Evolutionary conservation across 2,113 vertebrate genomes (phyloP), one percentile per base, ranked within the genome.

Genomic region (Aspidoscelis tigris): DNA sequence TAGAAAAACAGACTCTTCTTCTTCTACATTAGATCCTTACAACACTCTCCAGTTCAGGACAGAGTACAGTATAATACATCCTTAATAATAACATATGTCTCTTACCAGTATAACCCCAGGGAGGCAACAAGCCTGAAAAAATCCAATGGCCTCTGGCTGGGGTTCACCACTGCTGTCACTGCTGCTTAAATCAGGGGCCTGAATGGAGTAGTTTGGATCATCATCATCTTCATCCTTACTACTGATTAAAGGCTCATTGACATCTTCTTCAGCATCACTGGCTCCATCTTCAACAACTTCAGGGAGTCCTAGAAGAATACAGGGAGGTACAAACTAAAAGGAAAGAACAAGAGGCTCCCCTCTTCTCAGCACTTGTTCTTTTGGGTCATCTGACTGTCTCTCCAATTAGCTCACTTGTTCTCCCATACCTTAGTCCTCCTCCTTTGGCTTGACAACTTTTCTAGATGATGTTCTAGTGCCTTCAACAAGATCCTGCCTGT

Each of bases 71-170:
- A 50, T 12, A 47, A 50, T 12, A 2, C 14, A 1, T 76, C 55
- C 50, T 26, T 47, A 33, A 78, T 47, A 33, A 78, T 18, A 43
- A 66, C 7, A 7, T 8, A 1, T 21, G 24, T n/a, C 66, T 20
- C 98, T 97, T 89, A 99, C 98, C 87, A 96, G 96, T 7, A 99
- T 87, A 39, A 99, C 98, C 39, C 98, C 98, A 0, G 98, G 98
- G 68, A 99, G 96, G 81, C 97, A 97, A 92, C 98, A 98, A 8
- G 98, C 98, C 95, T 98, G 96, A 80, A 94, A 90, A 87, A 99
- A 99, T 79, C 97, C 93, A 66, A 99, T 96, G 21, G 98, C 96
- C 50, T 89, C 91, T 66, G 89, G 91, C 2, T 94, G 85, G 26
- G 33, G 12, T 4, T 41, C 44, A 43, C 43, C 43, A 14, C 41